These are phyloP conservation scores for Rachycentron canadum DNA, from an alignment of 2,797 vertebrate genomes.

Conservation along the genomic window DNA sequence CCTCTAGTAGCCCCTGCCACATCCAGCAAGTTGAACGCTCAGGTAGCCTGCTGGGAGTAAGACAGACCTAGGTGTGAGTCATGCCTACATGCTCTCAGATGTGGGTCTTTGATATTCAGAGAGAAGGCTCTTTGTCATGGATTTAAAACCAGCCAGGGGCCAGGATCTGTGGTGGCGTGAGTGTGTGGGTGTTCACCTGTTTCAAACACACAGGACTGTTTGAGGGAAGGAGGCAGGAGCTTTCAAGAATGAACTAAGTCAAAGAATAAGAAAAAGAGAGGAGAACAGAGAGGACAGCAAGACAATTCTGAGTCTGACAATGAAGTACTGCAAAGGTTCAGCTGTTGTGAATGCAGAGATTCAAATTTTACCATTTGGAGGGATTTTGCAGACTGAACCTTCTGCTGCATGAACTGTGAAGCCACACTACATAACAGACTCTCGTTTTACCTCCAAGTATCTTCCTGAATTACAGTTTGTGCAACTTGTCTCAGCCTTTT, in stretches of 20 bases:
- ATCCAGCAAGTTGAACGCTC: slow-evolving; percentile 55
- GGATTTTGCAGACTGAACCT: slow-evolving; percentile 31
- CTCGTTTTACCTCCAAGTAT: slow-evolving; percentile 20
- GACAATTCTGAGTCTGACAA: slow-evolving; percentile 52
- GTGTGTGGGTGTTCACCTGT: slow-evolving; percentile 80
- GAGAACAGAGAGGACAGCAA: slow-evolving; percentile 39
- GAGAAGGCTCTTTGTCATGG: slow-evolving; percentile 75
- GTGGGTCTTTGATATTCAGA: slow-evolving; percentile 80
- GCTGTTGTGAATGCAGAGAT: slow-evolving; percentile 40
- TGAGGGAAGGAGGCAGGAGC: slow-evolving; percentile 52
- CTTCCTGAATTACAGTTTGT: slow-evolving; percentile 33
- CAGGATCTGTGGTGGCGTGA: slow-evolving; percentile 64
- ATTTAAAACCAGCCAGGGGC: slow-evolving; percentile 75
- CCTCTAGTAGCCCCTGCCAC: slow-evolving; percentile 57
- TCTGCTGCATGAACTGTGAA: slow-evolving; percentile 14
- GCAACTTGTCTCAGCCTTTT: slow-evolving; percentile 29
- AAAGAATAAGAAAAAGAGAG: slow-evolving; percentile 46
- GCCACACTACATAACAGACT: slow-evolving; percentile 27
- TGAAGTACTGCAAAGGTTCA: slow-evolving; percentile 44
- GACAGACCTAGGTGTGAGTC: slow-evolving; percentile 71
- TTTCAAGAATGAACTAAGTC: slow-evolving; percentile 69
- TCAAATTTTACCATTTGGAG: slow-evolving; percentile 43
- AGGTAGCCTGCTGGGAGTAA: slow-evolving; percentile 66
- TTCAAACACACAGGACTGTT: slow-evolving; percentile 69
- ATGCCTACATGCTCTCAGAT: slow-evolving; percentile 74